Conservation (phyloP, 2,113 vertebrate species). For the Probosciger aterrimus region DNA sequence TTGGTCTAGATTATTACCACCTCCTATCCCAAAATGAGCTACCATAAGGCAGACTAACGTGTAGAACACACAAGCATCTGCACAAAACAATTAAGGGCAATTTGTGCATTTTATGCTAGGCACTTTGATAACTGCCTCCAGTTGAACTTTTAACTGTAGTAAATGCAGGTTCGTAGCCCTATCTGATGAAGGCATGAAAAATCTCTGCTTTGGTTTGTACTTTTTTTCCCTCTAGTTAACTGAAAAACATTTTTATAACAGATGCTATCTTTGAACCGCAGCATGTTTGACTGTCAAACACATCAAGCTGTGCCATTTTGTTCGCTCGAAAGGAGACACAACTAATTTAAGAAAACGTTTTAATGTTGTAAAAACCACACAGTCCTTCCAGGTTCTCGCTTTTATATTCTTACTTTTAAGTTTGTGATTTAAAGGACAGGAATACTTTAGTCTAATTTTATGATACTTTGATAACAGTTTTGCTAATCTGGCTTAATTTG, state of each 20-base stretch:
- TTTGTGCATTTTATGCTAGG: background rate
- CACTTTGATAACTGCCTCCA: background rate
- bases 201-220: background rate
- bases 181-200: background rate
- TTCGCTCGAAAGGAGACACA: background rate
- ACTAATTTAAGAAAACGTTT: constrained; percentile 19
- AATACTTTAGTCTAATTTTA: background rate
- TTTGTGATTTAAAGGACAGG: background rate
- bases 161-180: background rate
- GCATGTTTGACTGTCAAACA: constrained; percentile 46
- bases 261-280: constrained; percentile 44
- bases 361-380: background rate
- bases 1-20: background rate
- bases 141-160: background rate
- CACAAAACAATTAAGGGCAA: background rate
- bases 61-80: background rate
- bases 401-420: background rate
- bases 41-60: background rate
- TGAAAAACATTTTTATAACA: constrained; percentile 7
- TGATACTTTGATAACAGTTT: background rate
- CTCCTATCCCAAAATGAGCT: background rate
- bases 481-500: background rate
- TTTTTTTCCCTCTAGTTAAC: background rate
- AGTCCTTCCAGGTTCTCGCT: background rate
- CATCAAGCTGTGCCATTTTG: constrained; percentile 19